A percentile compares a stretch with the other conserved stretches of the same genome.
These are phyloP conservation scores for Deilephila porcellus DNA, from an alignment of 2,888 invertebrate species.

Conservation along the genomic window DNA sequence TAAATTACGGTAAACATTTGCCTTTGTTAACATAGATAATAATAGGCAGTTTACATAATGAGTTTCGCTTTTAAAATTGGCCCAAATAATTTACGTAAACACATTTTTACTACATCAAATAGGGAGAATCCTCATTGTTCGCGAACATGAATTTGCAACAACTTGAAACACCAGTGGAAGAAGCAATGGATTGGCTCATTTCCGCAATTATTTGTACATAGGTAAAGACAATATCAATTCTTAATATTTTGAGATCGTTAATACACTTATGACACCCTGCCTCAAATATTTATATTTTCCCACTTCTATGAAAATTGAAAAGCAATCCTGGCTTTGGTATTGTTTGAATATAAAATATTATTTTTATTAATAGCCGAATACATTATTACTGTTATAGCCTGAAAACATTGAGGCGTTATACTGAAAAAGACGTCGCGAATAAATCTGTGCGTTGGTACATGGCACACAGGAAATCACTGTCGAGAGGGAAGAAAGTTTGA, in stretches of 20 bases:
- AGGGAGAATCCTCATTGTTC: too few species aligned
- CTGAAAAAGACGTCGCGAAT: too few species aligned
- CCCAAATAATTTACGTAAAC: conserved; percentile 1
- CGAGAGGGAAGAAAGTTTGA: too few species aligned
- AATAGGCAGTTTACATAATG: not conserved
- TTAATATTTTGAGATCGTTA: not conserved
- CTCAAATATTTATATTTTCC: not conserved
- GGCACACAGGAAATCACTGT: too few species aligned
- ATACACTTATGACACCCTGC: not conserved
- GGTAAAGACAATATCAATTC: not conserved
- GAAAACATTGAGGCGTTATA: too few species aligned
- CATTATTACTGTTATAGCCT: not conserved
- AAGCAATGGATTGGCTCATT: not conserved
- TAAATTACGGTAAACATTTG: not conserved
- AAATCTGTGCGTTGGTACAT: too few species aligned
- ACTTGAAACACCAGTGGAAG: not conserved
- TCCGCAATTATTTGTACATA: not conserved
- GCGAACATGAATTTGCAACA: not conserved
- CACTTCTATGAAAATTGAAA: not conserved
- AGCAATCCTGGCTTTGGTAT: not conserved
- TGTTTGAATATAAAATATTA: not conserved
- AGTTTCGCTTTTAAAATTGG: not conserved
- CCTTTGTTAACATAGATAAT: not conserved
- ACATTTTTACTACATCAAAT: conserved; percentile 2
- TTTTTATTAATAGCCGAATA: not conserved